Evolutionary conservation across 2,797 vertebrate species (phyloP), one percentile per base, ranked within the genome.

Genomic region (Lycodopsis pacificus): DNA sequence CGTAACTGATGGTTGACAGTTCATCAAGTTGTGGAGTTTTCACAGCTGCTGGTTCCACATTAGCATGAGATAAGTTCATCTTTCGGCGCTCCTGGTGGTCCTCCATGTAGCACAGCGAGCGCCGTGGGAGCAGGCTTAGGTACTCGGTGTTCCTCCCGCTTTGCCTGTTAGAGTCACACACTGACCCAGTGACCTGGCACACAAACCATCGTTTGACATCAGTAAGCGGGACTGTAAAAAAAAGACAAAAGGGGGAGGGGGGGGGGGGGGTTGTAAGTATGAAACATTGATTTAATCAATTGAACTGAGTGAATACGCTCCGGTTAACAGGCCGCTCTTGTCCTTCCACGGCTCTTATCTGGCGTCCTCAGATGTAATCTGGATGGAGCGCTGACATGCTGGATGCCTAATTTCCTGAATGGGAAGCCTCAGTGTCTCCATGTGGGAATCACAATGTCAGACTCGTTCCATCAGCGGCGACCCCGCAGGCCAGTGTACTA

Each of bases 331-430:
- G 62, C 7, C 46, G 68, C 65, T 49, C 67, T 46, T 15, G 62
- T 79, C 78, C 34, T 17, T 69, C 58, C 25, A 25, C 17, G 17
- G 53, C 61, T 86, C 73, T 81, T 88, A 74, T 77, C 82, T 69
- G 56, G 32, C 38, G 58, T 80, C 68, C 59, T 83, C 59, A 81
- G 85, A 89, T 86, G 70, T 81, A 84, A 84, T 87, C 90, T 88
- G 51, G 4, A 68, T 53, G 65, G 76, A 75, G 71, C 61, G 65
- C 76, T 85, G 73, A 82, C 85, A 83, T 62, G 79, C 49, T 61
- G 64, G 62, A 79, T 56, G 70, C 74, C 72, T 86, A 76, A 86
- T 90, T 85, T 84, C 85, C 85, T 85, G 79, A 86, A 66, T 80
- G 70, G 79, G 70, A 76, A 73, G 64, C 72, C 79, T 74, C 14